These are phyloP conservation scores for Eutrigla gurnardus DNA, from an alignment of 2,797 vertebrate genomes.

Conservation along the genomic window DNA sequence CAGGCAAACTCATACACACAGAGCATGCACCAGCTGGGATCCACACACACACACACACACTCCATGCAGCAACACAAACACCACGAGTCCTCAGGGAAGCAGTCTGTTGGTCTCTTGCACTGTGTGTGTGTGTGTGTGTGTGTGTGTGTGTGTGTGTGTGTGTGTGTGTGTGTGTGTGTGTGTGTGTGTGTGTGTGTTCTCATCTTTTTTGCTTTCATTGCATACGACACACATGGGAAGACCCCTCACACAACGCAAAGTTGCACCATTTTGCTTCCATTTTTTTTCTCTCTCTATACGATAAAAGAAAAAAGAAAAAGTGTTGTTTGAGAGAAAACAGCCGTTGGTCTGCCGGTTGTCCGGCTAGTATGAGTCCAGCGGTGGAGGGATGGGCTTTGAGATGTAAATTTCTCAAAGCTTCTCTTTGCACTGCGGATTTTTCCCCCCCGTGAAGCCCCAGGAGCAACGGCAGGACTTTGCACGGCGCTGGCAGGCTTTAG, in stretches of 20 bases:
- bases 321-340: background rate
- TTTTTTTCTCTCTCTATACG: no score
- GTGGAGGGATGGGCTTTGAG: background rate
- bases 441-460: background rate
- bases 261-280: slow-evolving; percentile 6
- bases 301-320: background rate
- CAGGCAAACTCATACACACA: slow-evolving; percentile 13
- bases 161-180: slow-evolving; percentile 35
- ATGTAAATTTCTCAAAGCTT: slow-evolving; percentile 10
- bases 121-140: slow-evolving; percentile 34
- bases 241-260: slow-evolving; percentile 1
- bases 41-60: slow-evolving; percentile 15
- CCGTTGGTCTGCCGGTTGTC: no score
- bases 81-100: slow-evolving; percentile 48
- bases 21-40: slow-evolving; percentile 61
- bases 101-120: slow-evolving; percentile 42
- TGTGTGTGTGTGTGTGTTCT: slow-evolving; percentile 27
- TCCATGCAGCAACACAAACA: slow-evolving; percentile 51
- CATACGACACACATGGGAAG: slow-evolving; percentile 25
- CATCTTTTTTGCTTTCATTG: slow-evolving; percentile 25
- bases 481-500: background rate
- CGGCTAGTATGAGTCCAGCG: no score
- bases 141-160: slow-evolving; percentile 22
- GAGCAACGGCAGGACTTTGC: background rate
- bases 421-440: slow-evolving; percentile 21